Conservation (phyloP, 1,140 invertebrate genomes). For the Zaprionus ghesquierei region DNA sequence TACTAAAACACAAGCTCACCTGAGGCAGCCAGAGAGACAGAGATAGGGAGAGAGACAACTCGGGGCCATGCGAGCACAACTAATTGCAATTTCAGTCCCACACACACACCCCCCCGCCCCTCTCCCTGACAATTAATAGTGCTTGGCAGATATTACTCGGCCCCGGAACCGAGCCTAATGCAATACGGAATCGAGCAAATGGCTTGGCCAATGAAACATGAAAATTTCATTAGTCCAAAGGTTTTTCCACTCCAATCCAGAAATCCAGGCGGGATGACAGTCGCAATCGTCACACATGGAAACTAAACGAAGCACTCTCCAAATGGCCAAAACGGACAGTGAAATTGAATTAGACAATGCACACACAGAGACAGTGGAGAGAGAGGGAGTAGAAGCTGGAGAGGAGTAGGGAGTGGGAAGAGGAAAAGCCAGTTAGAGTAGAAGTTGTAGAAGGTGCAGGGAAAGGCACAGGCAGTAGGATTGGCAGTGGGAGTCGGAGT, state of each 20-base stretch:
- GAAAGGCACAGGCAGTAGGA: too few species aligned
- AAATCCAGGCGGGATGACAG: background rate
- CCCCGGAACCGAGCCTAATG: slow-evolving; percentile 42
- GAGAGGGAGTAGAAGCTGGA: background rate
- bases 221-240: slow-evolving; percentile 70
- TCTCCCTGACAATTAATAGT: slow-evolving; percentile 56
- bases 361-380: background rate
- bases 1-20: background rate
- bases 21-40: too few species aligned
- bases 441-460: background rate
- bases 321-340: slow-evolving; percentile 65
- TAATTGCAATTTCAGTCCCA: slow-evolving; percentile 62
- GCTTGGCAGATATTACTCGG: slow-evolving; percentile 9
- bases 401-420: background rate
- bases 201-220: slow-evolving; percentile 63
- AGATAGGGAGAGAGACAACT: background rate
- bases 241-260: slow-evolving; percentile 3
- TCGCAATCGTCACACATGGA: slow-evolving; percentile 51
- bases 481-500: too few species aligned
- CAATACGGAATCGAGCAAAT: slow-evolving; percentile 43
- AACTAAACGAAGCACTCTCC: slow-evolving; percentile 16
- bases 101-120: background rate
- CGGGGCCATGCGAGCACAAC: slow-evolving; percentile 40
- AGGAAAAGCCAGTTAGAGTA: background rate
- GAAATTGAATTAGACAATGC: slow-evolving; percentile 75